phyloP scores from a whole-genome alignment of 2,888 invertebrate genomes.

The Nomada fabriciana region DNA sequence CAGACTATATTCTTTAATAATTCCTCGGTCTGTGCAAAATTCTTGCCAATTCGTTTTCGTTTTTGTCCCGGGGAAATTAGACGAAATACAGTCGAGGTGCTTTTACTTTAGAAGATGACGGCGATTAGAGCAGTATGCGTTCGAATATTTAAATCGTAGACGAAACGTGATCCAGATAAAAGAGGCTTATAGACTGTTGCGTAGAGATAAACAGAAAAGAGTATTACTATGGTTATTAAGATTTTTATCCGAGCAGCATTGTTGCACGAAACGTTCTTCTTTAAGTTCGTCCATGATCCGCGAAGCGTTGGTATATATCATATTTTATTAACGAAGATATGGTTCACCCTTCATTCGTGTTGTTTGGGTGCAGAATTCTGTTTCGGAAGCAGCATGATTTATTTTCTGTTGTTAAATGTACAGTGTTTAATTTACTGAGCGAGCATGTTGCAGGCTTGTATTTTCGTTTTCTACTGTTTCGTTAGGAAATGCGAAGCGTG shows the following conservation, averaged over 20 bases:
- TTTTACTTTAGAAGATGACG: conserved; percentile 3
- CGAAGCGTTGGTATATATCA: background rate
- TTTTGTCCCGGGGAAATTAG: background rate
- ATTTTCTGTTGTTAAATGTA: background rate
- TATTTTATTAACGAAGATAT: conserved; percentile 17
- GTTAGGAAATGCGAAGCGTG: background rate
- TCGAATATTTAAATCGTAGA: conserved; percentile 52
- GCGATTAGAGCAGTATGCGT: conserved; percentile 13
- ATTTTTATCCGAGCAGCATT: conserved; percentile 23
- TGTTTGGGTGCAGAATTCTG: background rate
- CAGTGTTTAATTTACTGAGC: background rate
- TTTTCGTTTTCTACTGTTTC: background rate
- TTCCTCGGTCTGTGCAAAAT: background rate
- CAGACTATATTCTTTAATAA: background rate
- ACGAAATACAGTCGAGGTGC: conserved; percentile 24
- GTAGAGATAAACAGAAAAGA: conserved; percentile 72
- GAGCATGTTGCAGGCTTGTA: background rate
- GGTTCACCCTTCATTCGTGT: conserved; percentile 30
- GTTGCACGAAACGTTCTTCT: conserved; percentile 21
- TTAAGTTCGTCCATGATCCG: conserved; percentile 23
- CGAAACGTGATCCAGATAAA: conserved; percentile 63
- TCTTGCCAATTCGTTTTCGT: background rate
- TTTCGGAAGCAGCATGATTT: background rate
- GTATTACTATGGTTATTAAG: conserved; percentile 69
- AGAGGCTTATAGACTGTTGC: conserved; percentile 79